phyloP scores from a whole-genome alignment of 2,888 invertebrate genomes.

The Epistrophe eligans region DNA sequence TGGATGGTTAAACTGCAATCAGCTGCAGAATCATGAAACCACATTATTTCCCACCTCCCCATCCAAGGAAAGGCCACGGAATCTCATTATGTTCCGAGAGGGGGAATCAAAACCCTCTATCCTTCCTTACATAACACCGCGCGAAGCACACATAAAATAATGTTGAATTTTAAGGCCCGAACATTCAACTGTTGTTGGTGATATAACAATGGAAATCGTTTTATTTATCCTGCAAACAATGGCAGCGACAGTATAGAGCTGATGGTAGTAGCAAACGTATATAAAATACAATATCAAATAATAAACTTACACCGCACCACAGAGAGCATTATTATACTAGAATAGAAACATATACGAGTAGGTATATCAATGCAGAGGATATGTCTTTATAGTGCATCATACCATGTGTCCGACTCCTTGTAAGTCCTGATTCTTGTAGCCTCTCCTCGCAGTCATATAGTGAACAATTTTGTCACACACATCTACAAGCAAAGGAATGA shows the following conservation, averaged over 20 bases:
- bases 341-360: constrained; percentile 27
- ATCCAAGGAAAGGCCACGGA: constrained; percentile 26
- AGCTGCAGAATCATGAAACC: constrained; percentile 67
- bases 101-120: constrained; percentile 46
- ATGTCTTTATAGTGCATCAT: constrained; percentile 8
- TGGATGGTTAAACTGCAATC: constrained; percentile 62
- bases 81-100: constrained; percentile 61
- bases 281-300: constrained; percentile 73
- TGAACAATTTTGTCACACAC: constrained; percentile 44
- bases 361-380: constrained; percentile 49
- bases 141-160: constrained; percentile 67
- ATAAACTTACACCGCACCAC: constrained; percentile 68
- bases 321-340: constrained; percentile 47
- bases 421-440: constrained; percentile 5
- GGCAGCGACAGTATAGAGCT: constrained; percentile 60
- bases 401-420: constrained; percentile 47
- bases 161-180: constrained; percentile 67
- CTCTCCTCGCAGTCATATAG: constrained; percentile 1
- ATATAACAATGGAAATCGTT: constrained; percentile 75
- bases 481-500: constrained; percentile 51
- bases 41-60: constrained; percentile 31
- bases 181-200: constrained; percentile 67
- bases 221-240: constrained; percentile 75
- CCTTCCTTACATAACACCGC: constrained; percentile 46
- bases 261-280: constrained; percentile 65